Evolutionary conservation across 1,140 invertebrate species (phyloP).

Genomic region (Drosophila kohkoa): DNA sequence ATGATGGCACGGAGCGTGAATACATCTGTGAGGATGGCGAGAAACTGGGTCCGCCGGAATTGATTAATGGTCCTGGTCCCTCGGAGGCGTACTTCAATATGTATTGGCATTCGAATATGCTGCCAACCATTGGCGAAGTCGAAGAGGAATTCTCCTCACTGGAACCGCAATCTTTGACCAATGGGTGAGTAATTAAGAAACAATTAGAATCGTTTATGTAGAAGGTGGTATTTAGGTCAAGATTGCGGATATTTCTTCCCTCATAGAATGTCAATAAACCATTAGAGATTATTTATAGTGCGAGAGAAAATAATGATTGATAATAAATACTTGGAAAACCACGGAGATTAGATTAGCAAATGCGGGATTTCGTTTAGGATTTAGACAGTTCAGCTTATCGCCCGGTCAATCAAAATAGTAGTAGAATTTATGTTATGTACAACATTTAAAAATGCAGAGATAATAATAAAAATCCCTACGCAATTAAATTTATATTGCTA

Average conservation of each 20-base stretch:
- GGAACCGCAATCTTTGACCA: constrained; percentile 75
- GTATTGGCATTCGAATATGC: constrained; percentile 84
- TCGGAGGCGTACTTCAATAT: constrained; percentile 84
- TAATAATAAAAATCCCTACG: too few relatives aligned
- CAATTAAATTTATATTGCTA: too few relatives aligned
- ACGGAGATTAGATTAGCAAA: constrained; percentile 2
- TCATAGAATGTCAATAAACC: too few relatives aligned
- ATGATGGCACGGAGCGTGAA: constrained; percentile 62
- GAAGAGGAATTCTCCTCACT: constrained; percentile 86
- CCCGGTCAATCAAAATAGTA: too few relatives aligned
- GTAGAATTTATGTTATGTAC: too few relatives aligned
- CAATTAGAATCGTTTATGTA: too few relatives aligned
- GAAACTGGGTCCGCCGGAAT: constrained; percentile 82
- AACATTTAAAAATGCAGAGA: too few relatives aligned
- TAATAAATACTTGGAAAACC: background rate
- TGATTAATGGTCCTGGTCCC: constrained; percentile 79
- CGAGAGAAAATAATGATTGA: background rate
- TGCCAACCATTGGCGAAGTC: constrained; percentile 89
- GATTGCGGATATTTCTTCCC: too few relatives aligned
- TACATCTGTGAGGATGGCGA: constrained; percentile 83
- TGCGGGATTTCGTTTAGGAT: constrained; percentile 6
- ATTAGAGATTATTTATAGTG: too few relatives aligned
- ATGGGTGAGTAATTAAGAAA: constrained; percentile 66
- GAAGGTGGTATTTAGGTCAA: background rate
- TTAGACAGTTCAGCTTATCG: background rate